A percentile compares a stretch with the other conserved stretches of the same genome.
phyloP scores from a whole-genome alignment of 2,797 vertebrate species.

The Acrossocheilus wenchowensis region DNA sequence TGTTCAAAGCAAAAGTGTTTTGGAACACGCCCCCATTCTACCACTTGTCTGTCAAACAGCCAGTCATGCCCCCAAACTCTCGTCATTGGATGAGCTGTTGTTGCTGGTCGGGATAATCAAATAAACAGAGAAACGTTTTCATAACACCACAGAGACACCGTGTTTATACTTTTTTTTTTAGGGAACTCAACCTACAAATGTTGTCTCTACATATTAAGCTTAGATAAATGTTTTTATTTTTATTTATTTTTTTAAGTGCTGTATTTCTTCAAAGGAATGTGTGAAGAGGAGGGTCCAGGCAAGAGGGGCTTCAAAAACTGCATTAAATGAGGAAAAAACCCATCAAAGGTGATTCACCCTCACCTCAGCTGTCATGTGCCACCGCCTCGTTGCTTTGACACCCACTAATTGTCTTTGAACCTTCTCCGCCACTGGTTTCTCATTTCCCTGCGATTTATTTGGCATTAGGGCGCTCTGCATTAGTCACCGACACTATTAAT shows the following conservation, averaged over 20 bases:
- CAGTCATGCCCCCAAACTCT: neutral
- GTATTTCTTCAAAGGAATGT: neutral
- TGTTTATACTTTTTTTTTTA: neutral
- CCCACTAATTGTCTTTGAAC: slow-evolving; percentile 66
- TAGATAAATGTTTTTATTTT: neutral
- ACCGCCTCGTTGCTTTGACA: slow-evolving; percentile 56
- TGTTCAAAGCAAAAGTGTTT: neutral
- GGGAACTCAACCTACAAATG: neutral
- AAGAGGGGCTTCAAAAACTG: slow-evolving; percentile 22
- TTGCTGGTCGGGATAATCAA: neutral
- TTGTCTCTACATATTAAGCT: neutral
- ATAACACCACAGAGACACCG: neutral
- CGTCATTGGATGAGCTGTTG: neutral
- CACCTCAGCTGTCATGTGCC: slow-evolving; percentile 56
- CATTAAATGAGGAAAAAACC: slow-evolving; percentile 38
- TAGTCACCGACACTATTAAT: slow-evolving; percentile 53
- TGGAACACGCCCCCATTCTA: neutral
- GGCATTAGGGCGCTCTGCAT: slow-evolving; percentile 46
- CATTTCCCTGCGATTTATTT: slow-evolving; percentile 53
- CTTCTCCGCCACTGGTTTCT: slow-evolving; percentile 58
- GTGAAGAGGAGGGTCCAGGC: slow-evolving; percentile 12
- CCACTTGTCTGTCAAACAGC: neutral
- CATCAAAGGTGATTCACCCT: slow-evolving; percentile 54
- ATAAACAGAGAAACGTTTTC: neutral
- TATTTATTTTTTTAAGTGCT: too few species aligned